Percentiles rank a stretch among this genome's conserved stretches.
phyloP scores from a whole-genome alignment of 2,888 invertebrate genomes.

The Agrochola litura region DNA sequence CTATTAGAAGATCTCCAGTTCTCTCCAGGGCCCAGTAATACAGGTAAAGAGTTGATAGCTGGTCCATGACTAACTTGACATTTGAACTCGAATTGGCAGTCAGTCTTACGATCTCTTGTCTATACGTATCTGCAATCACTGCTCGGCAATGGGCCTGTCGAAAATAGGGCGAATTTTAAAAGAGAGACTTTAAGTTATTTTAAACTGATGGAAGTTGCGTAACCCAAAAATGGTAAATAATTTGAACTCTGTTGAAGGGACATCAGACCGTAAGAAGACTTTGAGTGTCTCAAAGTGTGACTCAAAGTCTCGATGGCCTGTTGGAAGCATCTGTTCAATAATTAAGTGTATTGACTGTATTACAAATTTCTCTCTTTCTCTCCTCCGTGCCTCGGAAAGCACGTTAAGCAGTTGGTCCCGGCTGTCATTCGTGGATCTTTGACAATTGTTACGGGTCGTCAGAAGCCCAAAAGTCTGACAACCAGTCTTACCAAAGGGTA shows the following conservation, averaged over 20 bases:
- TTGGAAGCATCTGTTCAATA: no score
- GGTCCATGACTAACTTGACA: slow-evolving; percentile 92
- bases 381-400: no score
- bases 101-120: slow-evolving; percentile 87
- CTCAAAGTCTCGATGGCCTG: no score
- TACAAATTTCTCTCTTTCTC: no score
- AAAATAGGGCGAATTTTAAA: background rate
- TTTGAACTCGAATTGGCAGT: slow-evolving; percentile 89
- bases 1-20: slow-evolving; percentile 94
- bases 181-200: background rate
- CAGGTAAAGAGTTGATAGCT: slow-evolving; percentile 94
- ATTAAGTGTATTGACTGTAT: no score
- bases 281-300: no score
- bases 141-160: slow-evolving; percentile 95
- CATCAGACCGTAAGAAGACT: background rate
- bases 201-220: background rate
- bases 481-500: no score
- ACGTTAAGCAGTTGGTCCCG: no score
- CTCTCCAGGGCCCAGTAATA: slow-evolving; percentile 93
- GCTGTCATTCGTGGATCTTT: no score
- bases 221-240: background rate
- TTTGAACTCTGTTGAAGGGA: background rate
- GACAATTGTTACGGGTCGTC: no score
- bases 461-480: no score
- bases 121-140: slow-evolving; percentile 94